These are phyloP conservation scores for Sceliomorpha sp. DNA, from an alignment of 2,888 invertebrate genomes.

Conservation along the genomic window DNA sequence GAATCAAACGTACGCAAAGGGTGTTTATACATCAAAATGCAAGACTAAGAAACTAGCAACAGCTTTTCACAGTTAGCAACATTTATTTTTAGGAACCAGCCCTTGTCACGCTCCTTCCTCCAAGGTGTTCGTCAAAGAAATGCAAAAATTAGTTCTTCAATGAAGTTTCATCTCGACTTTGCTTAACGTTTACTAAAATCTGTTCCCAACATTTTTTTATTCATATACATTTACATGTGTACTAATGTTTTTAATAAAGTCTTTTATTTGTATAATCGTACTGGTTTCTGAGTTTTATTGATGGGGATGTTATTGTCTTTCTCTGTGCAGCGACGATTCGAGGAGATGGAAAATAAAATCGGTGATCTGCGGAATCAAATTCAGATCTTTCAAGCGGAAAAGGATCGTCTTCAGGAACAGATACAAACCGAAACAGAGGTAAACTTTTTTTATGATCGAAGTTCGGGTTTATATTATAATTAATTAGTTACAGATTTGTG, in stretches of 20 bases:
- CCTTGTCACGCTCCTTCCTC: conserved; percentile 74
- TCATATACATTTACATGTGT: conserved; percentile 18
- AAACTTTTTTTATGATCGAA: too few species aligned
- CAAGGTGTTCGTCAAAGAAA: conserved; percentile 75
- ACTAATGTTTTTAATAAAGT: conserved; percentile 63
- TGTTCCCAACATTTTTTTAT: conserved; percentile 18
- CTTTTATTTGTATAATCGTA: conserved; percentile 34
- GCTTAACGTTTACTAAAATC: conserved; percentile 16
- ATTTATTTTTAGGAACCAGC: conserved; percentile 72
- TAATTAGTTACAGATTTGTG: too few species aligned
- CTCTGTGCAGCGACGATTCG: conserved; percentile 77
- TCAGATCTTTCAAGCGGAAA: conserved; percentile 74
- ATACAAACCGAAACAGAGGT: conserved; percentile 74
- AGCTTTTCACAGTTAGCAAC: conserved; percentile 6
- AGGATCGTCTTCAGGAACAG: conserved; percentile 71
- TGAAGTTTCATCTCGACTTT: conserved; percentile 1
- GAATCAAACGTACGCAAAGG: too few species aligned
- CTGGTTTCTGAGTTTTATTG: conserved; percentile 64
- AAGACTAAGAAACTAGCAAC: too few species aligned
- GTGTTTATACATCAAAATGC: too few species aligned
- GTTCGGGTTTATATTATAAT: too few species aligned
- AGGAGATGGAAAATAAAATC: conserved; percentile 78
- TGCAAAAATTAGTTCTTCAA: conserved; percentile 66
- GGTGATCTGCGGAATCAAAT: conserved; percentile 75
- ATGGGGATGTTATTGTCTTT: conserved; percentile 60